These are phyloP conservation scores for Oreochromis mossambicus DNA, from an alignment of 2,797 vertebrate genomes.

Conservation along the genomic window DNA sequence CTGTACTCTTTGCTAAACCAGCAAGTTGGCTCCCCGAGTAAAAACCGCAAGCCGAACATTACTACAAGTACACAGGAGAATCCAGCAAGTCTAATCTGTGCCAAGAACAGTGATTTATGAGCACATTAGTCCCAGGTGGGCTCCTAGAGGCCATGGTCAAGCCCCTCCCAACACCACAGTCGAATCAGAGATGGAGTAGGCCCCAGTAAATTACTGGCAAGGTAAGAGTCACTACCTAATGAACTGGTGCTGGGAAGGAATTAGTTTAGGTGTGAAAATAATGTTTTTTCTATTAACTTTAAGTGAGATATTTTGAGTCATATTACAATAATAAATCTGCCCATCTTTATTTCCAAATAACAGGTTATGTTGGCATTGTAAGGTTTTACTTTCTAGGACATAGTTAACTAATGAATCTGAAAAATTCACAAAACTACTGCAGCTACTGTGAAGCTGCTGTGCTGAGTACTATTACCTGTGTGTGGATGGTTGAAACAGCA, in stretches of 20 bases:
- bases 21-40: slow-evolving; percentile 25
- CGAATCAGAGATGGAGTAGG: slow-evolving; percentile 54
- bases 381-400: background rate
- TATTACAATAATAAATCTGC: background rate
- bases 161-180: slow-evolving; percentile 6
- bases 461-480: slow-evolving; percentile 79
- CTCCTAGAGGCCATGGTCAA: slow-evolving; percentile 42
- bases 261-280: slow-evolving; percentile 1
- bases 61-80: slow-evolving; percentile 34
- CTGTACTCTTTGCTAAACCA: slow-evolving; percentile 2
- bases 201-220: slow-evolving; percentile 46
- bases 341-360: background rate
- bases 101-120: slow-evolving; percentile 64
- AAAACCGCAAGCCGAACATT: slow-evolving; percentile 43
- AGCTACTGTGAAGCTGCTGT: background rate
- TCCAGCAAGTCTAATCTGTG: slow-evolving; percentile 37
- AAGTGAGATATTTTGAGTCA: background rate
- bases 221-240: slow-evolving; percentile 27
- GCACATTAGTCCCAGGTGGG: slow-evolving; percentile 55
- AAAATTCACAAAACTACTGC: background rate
- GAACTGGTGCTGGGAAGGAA: slow-evolving; percentile 22
- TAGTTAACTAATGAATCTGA: background rate
- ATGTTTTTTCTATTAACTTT: background rate
- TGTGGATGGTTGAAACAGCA: slow-evolving; percentile 91
- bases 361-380: background rate